phyloP scores from a whole-genome alignment of 2,797 vertebrate genomes.

The Onychomys arenicola region DNA sequence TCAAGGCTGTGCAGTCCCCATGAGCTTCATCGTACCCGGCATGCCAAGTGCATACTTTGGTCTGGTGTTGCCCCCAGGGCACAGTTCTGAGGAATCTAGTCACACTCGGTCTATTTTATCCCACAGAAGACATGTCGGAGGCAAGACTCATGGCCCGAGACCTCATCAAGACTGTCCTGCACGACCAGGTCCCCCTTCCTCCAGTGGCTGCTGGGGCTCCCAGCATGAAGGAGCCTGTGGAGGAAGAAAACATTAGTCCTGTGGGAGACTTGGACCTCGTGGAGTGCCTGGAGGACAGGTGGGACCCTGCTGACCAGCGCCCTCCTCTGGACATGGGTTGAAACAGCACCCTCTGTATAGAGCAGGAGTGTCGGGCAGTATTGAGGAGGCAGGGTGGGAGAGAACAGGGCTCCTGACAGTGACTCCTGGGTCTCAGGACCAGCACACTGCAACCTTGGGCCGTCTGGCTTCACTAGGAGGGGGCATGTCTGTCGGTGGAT shows the following conservation, averaged over 20 bases:
- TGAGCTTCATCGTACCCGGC: too few relatives aligned
- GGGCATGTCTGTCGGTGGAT: background rate
- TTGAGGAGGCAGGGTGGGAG: background rate
- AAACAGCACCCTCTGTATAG: background rate
- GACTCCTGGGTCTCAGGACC: background rate
- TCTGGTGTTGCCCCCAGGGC: background rate
- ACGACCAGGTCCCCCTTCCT: slow-evolving; percentile 22
- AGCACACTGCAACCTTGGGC: background rate
- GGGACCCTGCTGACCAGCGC: background rate
- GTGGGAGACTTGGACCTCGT: background rate
- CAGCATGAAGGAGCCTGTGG: background rate
- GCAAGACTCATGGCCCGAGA: slow-evolving; percentile 64
- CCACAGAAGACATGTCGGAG: slow-evolving; percentile 85
- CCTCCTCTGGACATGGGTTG: too few relatives aligned
- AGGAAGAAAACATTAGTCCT: background rate
- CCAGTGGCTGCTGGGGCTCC: background rate
- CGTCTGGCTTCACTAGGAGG: background rate
- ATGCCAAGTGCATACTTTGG: background rate
- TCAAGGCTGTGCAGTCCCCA: too few relatives aligned
- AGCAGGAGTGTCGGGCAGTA: background rate
- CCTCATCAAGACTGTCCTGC: slow-evolving; percentile 71
- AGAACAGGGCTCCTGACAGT: background rate
- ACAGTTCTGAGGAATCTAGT: fast-evolving
- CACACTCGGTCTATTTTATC: slow-evolving; percentile 21
- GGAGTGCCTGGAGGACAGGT: slow-evolving; percentile 45